These are phyloP conservation scores for Notolepis coatsorum DNA, from an alignment of 2,797 vertebrate genomes.

Conservation along the genomic window DNA sequence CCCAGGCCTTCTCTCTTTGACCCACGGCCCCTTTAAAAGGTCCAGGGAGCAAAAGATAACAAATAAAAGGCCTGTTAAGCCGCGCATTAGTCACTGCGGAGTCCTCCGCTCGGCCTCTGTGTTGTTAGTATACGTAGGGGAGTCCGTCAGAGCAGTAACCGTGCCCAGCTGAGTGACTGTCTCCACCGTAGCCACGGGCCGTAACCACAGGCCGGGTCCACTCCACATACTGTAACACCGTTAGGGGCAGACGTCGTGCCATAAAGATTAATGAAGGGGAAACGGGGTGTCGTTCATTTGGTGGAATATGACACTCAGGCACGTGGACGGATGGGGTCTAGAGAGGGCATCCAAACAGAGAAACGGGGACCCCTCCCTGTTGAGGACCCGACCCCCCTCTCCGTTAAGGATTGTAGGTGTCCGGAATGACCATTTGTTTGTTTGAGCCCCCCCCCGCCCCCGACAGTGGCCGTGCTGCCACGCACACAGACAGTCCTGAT, in stretches of 20 bases:
- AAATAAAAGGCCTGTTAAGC: conserved; percentile 56
- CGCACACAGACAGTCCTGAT: too few relatives aligned
- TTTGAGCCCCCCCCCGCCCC: too few relatives aligned
- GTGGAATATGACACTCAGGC: too few relatives aligned
- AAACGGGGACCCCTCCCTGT: too few relatives aligned
- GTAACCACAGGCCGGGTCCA: conserved; percentile 10
- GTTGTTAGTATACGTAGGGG: conserved; percentile 26
- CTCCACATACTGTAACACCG: conserved; percentile 14
- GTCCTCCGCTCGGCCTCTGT: conserved; percentile 4
- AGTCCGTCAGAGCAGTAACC: conserved; percentile 9
- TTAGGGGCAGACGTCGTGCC: conserved; percentile 1
- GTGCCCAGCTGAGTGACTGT: not conserved
- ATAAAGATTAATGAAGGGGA: not conserved
- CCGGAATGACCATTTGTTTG: too few relatives aligned
- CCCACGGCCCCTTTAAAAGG: conserved; percentile 65
- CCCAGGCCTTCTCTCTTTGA: conserved; percentile 42
- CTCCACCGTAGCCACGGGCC: too few relatives aligned
- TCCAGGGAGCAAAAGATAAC: conserved; percentile 66
- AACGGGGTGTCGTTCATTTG: not conserved
- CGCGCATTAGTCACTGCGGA: conserved; percentile 36
- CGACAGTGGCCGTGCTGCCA: too few relatives aligned
- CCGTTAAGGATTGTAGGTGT: too few relatives aligned
- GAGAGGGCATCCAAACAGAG: too few relatives aligned
- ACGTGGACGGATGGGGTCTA: too few relatives aligned
- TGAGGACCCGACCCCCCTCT: too few relatives aligned